Percentiles rank a stretch among this genome's conserved stretches.
phyloP scores from a whole-genome alignment of 1,140 invertebrate species.

The Drosophila pachea region DNA sequence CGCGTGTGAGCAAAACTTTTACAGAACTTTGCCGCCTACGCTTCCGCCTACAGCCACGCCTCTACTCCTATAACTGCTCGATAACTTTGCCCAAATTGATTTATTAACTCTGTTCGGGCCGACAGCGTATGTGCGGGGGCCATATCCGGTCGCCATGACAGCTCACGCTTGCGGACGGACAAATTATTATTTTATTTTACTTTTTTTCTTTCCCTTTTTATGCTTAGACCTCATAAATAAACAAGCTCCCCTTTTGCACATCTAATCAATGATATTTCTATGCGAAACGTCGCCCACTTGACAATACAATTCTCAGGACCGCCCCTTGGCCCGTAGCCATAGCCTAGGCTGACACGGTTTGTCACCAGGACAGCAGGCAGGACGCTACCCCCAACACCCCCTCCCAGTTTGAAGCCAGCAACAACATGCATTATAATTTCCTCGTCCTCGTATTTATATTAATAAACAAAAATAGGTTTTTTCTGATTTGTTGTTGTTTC shows the following conservation, averaged over 20 bases:
- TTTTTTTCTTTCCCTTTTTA: conserved; percentile 9
- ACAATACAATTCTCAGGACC: conserved; percentile 39
- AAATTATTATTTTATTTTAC: neutral
- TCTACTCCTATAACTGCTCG: conserved; percentile 52
- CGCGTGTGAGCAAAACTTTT: conserved; percentile 51
- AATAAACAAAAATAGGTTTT: conserved; percentile 62
- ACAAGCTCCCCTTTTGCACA: conserved; percentile 51
- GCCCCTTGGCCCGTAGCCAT: neutral
- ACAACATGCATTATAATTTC: conserved; percentile 59
- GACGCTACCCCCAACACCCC: neutral
- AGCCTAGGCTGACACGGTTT: conserved; percentile 77
- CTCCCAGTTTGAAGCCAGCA: conserved; percentile 14
- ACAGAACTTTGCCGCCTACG: conserved; percentile 66
- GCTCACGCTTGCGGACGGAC: conserved; percentile 17
- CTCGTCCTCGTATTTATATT: conserved; percentile 73
- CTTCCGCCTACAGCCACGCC: conserved; percentile 9
- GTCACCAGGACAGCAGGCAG: conserved; percentile 69
- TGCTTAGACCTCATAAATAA: conserved; percentile 63
- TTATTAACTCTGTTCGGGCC: conserved; percentile 64
- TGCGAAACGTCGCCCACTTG: conserved; percentile 56
- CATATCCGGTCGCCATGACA: conserved; percentile 62
- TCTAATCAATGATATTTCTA: conserved; percentile 59
- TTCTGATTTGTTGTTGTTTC: conserved; percentile 3
- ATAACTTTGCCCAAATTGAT: conserved; percentile 74
- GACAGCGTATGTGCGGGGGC: conserved; percentile 10